Conservation (phyloP, 2,888 invertebrate genomes). For the Macaria liturata region DNA sequence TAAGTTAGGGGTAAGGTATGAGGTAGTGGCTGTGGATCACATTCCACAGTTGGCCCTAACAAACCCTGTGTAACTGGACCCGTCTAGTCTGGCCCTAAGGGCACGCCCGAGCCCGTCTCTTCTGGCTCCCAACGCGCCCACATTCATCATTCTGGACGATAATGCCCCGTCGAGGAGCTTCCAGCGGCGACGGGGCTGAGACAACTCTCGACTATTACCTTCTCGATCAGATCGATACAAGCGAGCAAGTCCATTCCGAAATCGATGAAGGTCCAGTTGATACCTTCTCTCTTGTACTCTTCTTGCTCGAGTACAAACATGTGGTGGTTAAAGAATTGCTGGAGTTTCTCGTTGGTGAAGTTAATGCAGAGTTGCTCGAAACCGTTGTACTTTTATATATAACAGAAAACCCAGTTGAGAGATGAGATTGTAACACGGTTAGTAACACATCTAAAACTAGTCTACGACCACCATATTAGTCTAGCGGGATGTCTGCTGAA, state of each 20-base stretch:
- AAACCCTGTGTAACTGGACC: slow-evolving; percentile 25
- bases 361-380: slow-evolving; percentile 99
- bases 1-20: slow-evolving; percentile 57
- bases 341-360: slow-evolving; percentile 98
- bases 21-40: slow-evolving; percentile 64
- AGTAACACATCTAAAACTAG: slow-evolving; percentile 40
- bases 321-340: slow-evolving; percentile 99
- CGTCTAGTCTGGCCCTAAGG: slow-evolving; percentile 24
- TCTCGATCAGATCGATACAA: slow-evolving; percentile 97
- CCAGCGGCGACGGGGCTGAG: slow-evolving; percentile 53
- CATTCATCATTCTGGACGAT: slow-evolving; percentile 26
- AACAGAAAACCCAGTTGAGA: slow-evolving; percentile 62
- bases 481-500: slow-evolving; percentile 51
- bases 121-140: slow-evolving; percentile 34
- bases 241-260: slow-evolving; percentile 98
- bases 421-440: slow-evolving; percentile 49
- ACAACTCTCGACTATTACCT: slow-evolving; percentile 85
- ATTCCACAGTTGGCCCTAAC: slow-evolving; percentile 66
- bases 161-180: slow-evolving; percentile 46
- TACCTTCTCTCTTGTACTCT: slow-evolving; percentile 97
- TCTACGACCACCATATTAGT: slow-evolving; percentile 48
- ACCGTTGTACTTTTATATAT: slow-evolving; percentile 91
- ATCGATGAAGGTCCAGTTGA: slow-evolving; percentile 98
- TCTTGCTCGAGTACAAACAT: slow-evolving; percentile 99
- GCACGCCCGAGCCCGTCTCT: slow-evolving; percentile 39